Base-by-base conservation (phyloP, 2,888 invertebrate species). In the Octodonta nipae region DNA sequence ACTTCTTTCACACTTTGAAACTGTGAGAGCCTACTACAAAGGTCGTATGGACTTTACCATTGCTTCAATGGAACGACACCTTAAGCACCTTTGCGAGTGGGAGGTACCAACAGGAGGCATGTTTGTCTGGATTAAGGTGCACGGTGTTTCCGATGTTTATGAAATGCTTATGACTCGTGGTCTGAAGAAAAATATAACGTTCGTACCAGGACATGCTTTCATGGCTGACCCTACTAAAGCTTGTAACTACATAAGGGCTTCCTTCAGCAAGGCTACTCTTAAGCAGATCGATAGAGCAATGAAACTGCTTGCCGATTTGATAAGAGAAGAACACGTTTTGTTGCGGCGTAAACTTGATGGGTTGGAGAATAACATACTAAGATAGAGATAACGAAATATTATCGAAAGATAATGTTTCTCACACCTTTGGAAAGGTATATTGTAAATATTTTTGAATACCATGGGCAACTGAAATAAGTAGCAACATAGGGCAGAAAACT, bases 141-240 rank as follows among this genome's bases (percentile, higher is more conserved):
- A 61, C 3, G 76, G 71, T 1, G 67, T 85, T 0, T 61, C 68
- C 2, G 82, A 85, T 51, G 78, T 82, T 2, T 75, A 75, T 56
- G 70, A 75, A 34, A 73, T 85, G 74, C 72, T 84, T 8, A 70
- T 73, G 63, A 67, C 72, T 31, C 70, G 75, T 30, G 84, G 81
- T 0, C 56, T 77, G 13, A 64, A 69, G 32, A 73, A 77, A 34
- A 73, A 79, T 6, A 70, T 83, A 2, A 70, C 77, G 51, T 60
- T 83, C 42, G 70, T 78, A 1, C 85, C 85, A 0, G 86, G 85
- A 0, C 78, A 75, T 38, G 78, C 76, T 1, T 85, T 84, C 55
- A 69, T 71, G 57, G 67, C 68, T 30, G 74, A 80, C 55, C 64
- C 67, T 1, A 60, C 60, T 22, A 63, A 67, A 36, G 73, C 78